A percentile compares a stretch with the other conserved stretches of the same genome.
Evolutionary conservation across 2,113 vertebrate genomes (phyloP).

Genomic region (Calidris pygmaea): DNA sequence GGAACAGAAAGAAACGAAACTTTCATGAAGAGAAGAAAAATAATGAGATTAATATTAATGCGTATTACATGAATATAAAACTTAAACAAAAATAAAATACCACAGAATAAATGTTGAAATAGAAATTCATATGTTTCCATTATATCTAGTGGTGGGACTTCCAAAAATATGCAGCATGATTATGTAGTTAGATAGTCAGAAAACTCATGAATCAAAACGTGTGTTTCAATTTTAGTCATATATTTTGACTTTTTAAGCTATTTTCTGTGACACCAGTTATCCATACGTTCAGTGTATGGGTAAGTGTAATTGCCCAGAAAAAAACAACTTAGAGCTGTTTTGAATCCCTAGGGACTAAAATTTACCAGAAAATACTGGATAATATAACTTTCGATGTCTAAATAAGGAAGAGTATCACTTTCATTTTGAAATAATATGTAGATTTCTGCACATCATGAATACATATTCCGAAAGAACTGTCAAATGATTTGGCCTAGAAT

Average conservation of each 20-base stretch:
- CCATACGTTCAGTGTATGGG: neutral
- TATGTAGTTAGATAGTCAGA: neutral
- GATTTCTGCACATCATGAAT: neutral
- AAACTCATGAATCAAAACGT: neutral
- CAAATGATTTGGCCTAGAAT: neutral
- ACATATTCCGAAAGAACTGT: neutral
- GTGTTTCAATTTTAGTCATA: neutral
- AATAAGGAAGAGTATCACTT: neutral
- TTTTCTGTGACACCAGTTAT: neutral
- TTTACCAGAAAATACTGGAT: neutral
- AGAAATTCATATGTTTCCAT: neutral
- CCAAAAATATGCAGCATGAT: neutral
- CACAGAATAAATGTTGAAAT: neutral
- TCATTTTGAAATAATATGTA: neutral
- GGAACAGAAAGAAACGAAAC: neutral
- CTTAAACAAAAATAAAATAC: neutral
- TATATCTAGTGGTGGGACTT: neutral
- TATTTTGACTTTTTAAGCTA: neutral
- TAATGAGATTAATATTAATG: neutral
- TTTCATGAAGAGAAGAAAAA: neutral
- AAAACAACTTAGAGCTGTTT: neutral
- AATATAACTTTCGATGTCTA: neutral
- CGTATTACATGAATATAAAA: neutral
- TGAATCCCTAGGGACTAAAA: neutral
- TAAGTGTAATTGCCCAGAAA: neutral